Conservation (phyloP, 2,888 invertebrate species). For the Cremastinae sp. region DNA sequence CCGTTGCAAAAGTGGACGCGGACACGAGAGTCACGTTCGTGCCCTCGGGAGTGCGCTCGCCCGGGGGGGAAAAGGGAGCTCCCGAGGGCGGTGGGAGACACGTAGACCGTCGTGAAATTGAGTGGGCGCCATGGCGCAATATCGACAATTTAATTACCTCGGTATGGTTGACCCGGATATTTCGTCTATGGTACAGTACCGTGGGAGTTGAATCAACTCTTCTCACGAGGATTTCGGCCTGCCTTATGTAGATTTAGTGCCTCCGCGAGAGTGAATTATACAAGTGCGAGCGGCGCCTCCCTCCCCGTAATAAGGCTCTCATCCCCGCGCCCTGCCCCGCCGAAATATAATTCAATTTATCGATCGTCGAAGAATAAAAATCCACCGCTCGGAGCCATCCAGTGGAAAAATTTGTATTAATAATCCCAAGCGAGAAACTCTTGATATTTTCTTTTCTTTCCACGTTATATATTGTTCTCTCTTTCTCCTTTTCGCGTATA, state of each 20-base stretch:
- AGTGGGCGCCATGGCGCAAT: constrained; percentile 44
- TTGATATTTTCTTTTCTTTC: too few species aligned
- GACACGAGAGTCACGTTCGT: constrained; percentile 6
- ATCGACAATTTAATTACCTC: constrained; percentile 65
- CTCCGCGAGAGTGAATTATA: background rate
- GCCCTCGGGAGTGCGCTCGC: background rate
- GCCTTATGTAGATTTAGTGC: constrained; percentile 3
- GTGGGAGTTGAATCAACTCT: constrained; percentile 7
- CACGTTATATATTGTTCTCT: too few species aligned
- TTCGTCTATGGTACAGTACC: constrained; percentile 17
- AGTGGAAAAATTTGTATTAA: too few species aligned
- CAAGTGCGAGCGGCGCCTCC: constrained; percentile 6
- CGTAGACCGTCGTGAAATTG: constrained; percentile 24
- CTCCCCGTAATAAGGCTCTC: too few species aligned
- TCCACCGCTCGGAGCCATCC: background rate
- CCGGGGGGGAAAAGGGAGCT: background rate
- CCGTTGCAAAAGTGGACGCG: constrained; percentile 22
- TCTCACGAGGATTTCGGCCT: constrained; percentile 11
- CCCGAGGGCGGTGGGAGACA: too few species aligned
- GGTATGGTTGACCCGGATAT: constrained; percentile 62
- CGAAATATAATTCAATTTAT: too few species aligned
- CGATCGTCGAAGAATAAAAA: background rate
- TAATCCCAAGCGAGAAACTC: too few species aligned
- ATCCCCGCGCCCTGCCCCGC: too few species aligned
- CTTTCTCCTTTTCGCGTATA: too few species aligned